Percentiles rank a stretch among this genome's conserved stretches.
Evolutionary conservation across 2,888 invertebrate genomes (phyloP).

Genomic region (Tetrapedia diversipes): DNA sequence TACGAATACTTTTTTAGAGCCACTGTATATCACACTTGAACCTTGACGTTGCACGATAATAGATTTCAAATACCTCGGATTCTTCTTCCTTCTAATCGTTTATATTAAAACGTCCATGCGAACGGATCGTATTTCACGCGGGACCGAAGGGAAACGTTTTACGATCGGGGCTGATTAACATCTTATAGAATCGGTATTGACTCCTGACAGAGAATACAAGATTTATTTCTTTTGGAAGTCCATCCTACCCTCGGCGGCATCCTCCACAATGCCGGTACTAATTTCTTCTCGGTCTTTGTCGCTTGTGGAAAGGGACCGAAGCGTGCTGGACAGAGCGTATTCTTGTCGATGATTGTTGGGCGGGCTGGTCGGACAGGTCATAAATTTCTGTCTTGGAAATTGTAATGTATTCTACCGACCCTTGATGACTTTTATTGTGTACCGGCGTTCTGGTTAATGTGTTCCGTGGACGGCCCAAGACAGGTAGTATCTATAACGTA

Average conservation of each 20-base stretch:
- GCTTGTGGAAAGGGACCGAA: slow-evolving; percentile 27
- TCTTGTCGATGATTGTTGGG: slow-evolving; percentile 60
- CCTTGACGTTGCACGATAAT: too few relatives aligned
- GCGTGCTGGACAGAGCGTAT: slow-evolving; percentile 30
- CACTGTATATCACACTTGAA: too few relatives aligned
- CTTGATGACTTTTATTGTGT: slow-evolving; percentile 49
- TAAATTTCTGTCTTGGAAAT: slow-evolving; percentile 54
- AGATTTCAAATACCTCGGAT: too few relatives aligned
- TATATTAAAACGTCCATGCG: background rate
- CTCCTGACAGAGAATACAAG: slow-evolving; percentile 2
- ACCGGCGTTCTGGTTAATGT: slow-evolving; percentile 25
- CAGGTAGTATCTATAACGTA: slow-evolving; percentile 45
- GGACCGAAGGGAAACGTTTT: slow-evolving; percentile 10
- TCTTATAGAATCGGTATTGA: slow-evolving; percentile 25
- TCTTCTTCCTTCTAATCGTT: background rate
- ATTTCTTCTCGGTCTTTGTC: slow-evolving; percentile 41
- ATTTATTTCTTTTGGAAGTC: slow-evolving; percentile 23
- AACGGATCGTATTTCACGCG: slow-evolving; percentile 2
- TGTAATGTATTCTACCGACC: slow-evolving; percentile 49
- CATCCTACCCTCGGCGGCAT: background rate
- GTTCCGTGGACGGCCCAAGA: slow-evolving; percentile 33
- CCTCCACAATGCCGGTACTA: slow-evolving; percentile 28
- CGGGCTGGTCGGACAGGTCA: slow-evolving; percentile 52
- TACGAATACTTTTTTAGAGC: too few relatives aligned
- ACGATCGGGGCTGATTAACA: slow-evolving; percentile 16